Base-by-base conservation (phyloP, 1,140 invertebrate species). In the Drosophila tropicalis region DNA sequence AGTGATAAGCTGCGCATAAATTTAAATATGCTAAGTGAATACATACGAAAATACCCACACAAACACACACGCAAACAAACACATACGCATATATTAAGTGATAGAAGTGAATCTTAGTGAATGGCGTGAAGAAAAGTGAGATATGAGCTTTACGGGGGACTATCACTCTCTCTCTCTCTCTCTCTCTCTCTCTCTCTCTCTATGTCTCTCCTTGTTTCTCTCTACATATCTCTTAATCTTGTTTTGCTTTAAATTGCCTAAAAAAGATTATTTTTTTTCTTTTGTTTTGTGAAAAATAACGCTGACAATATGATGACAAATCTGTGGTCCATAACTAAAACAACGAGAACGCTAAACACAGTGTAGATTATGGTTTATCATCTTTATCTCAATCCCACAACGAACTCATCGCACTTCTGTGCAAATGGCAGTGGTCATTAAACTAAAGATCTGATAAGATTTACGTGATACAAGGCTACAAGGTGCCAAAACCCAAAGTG, bases 21-120 rank as follows among this genome's bases (percentile, higher is more conserved):
- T 89, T 89, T 89, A 80, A 80, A 87, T 89, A 89, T 81, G 69
- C 77, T 79, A 89, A 83, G 84, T 87, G 79, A 87, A 79, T 82
- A 82, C 74, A 78, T 74, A 67, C 70, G 63, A 75, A 51, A 51
- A 51, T 51, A 51, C 44, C 44, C 63, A 62, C 67, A 76, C 34
- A 70, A 9, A 63, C 17, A 64, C 19, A 63, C 62, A 63, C 25
- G 4, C 29, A 6, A 29, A 67, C 61, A 56, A 29, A 19, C 15
- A 39, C 15, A 40, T 34, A 61, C 29, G 17, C 19, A 69, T 51
- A 73, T 69, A 78, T 81, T 75, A 82, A 87, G 86, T 83, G 79
- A 83, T 83, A 83, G 74, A 70, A 55, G 71, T 65, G 70, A 76
- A 41, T 25, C 41, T 75, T 64, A 62, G 73, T 57, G 70, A 77